These are phyloP conservation scores for Girardinichthys multiradiatus DNA, from an alignment of 2,113 vertebrate species.

Conservation along the genomic window DNA sequence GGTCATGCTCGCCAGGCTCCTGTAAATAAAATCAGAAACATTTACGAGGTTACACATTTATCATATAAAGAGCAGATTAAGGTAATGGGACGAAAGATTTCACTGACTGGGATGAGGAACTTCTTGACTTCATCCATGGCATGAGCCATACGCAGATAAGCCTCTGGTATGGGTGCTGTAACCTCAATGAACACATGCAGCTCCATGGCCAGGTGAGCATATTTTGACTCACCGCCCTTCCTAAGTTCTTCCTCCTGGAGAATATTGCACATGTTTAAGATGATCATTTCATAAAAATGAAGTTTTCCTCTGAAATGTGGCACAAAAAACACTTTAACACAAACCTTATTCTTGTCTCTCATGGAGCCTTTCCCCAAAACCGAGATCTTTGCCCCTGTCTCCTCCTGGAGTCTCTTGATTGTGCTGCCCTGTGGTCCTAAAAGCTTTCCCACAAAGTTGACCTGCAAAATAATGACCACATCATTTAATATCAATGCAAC, in stretches of 20 bases:
- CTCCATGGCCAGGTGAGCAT: slow-evolving; percentile 93
- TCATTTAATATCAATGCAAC: not conserved
- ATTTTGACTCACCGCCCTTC: slow-evolving; percentile 94
- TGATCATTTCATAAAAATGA: not conserved
- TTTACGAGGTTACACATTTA: not conserved
- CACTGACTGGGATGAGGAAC: slow-evolving; percentile 92
- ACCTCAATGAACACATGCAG: slow-evolving; percentile 97
- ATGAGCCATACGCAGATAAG: slow-evolving; percentile 95
- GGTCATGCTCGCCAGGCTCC: slow-evolving; percentile 93
- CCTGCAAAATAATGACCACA: slow-evolving; percentile 71
- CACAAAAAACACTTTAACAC: too few relatives aligned
- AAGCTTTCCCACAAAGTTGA: slow-evolving; percentile 98
- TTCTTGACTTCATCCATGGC: slow-evolving; percentile 99
- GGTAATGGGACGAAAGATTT: not conserved
- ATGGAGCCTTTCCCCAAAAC: slow-evolving; percentile 96
- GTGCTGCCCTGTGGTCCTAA: slow-evolving; percentile 98
- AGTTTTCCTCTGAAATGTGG: not conserved
- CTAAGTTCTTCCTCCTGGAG: slow-evolving; percentile 92
- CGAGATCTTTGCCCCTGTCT: slow-evolving; percentile 96
- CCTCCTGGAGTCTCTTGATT: slow-evolving; percentile 97
- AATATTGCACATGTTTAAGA: not conserved
- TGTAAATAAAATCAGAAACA: slow-evolving; percentile 5
- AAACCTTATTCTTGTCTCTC: slow-evolving; percentile 95
- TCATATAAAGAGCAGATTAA: not conserved
- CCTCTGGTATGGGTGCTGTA: slow-evolving; percentile 93